Percentiles rank a stretch among this genome's conserved stretches.
phyloP scores from a whole-genome alignment of 2,797 vertebrate species.

The Melanotaenia boesemani region DNA sequence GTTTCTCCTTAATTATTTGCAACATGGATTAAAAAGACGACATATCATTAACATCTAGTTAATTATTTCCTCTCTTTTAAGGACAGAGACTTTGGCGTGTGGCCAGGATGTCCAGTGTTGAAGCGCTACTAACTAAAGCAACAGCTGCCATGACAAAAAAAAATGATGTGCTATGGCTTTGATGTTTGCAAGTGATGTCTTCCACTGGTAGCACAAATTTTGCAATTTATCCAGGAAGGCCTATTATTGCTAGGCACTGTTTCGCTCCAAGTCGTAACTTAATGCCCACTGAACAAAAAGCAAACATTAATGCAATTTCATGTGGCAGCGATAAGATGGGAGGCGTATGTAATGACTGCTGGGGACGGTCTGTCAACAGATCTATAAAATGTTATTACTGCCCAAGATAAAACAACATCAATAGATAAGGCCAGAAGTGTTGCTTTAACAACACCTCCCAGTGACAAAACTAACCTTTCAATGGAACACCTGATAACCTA shows the following conservation, averaged over 20 bases:
- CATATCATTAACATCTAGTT: conserved; percentile 39
- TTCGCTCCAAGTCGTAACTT: conserved; percentile 54
- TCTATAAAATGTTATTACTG: conserved; percentile 83
- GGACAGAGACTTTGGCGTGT: conserved; percentile 33
- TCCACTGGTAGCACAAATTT: conserved; percentile 55
- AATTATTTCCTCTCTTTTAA: conserved; percentile 42
- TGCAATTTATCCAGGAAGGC: conserved; percentile 66
- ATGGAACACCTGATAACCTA: conserved; percentile 51
- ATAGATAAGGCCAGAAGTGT: conserved; percentile 60
- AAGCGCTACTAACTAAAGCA: conserved; percentile 56
- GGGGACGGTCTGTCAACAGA: conserved; percentile 74
- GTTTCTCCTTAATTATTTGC: conserved; percentile 6
- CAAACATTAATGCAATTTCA: conserved; percentile 68
- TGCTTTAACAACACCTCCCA: conserved; percentile 53
- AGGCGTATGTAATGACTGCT: conserved; percentile 62
- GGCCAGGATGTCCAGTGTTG: conserved; percentile 59
- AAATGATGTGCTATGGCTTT: conserved; percentile 68
- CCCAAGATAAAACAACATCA: conserved; percentile 61
- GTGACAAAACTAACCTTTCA: conserved; percentile 63
- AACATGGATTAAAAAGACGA: conserved; percentile 20
- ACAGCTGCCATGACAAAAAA: conserved; percentile 74
- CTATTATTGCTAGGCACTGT: conserved; percentile 45
- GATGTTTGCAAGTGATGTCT: conserved; percentile 68
- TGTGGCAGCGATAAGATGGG: conserved; percentile 65
- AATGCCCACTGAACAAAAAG: conserved; percentile 56